A percentile compares a stretch with the other conserved stretches of the same genome.
Conservation (phyloP, 2,797 vertebrate species). For the Dipus sagitta region DNA sequence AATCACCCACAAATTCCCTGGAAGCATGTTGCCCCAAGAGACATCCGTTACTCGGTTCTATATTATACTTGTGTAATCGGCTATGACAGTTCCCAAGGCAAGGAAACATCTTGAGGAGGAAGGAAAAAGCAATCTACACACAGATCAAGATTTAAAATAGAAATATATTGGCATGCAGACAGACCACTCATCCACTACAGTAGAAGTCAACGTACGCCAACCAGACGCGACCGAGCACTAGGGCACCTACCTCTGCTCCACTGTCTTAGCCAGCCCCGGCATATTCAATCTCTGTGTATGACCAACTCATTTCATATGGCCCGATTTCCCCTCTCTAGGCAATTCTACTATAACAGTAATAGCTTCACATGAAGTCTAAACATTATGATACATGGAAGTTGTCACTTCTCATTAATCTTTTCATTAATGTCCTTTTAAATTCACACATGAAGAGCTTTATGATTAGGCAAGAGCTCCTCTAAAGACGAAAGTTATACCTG, state of each 20-base stretch:
- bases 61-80: background rate
- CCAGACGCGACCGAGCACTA: background rate
- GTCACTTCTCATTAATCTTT: constrained; percentile 3
- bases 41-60: background rate
- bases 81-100: background rate
- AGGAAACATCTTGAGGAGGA: background rate
- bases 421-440: constrained; percentile 29
- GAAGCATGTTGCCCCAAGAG: background rate
- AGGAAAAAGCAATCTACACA: background rate
- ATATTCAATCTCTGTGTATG: background rate
- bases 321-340: background rate
- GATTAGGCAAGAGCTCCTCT: background rate
- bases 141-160: background rate
- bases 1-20: background rate
- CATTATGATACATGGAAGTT: background rate
- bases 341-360: background rate
- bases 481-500: constrained; percentile 12
- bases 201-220: constrained; percentile 7
- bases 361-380: background rate
- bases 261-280: background rate
- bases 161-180: background rate
- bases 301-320: background rate
- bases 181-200: background rate
- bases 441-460: background rate
- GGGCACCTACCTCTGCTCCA: background rate